A percentile compares a stretch with the other conserved stretches of the same genome.
Conservation (phyloP, 2,797 vertebrate genomes). For the Dallia pectoralis region DNA sequence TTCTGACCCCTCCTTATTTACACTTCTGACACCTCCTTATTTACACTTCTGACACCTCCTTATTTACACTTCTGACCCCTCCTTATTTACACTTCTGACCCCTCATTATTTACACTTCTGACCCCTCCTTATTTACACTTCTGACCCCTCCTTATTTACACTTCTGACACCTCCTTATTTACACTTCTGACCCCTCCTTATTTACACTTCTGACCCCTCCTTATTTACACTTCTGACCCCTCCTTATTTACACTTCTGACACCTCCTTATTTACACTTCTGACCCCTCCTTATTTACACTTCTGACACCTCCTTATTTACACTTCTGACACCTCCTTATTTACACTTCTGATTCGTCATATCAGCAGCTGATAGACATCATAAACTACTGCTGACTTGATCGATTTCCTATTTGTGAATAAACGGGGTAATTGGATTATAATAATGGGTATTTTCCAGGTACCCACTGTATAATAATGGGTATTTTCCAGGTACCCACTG, state of each 20-base stretch:
- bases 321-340: not conserved
- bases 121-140: not conserved
- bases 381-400: not conserved
- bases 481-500: too few relatives aligned
- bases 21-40: too few relatives aligned
- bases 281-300: not conserved
- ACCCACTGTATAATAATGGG: too few relatives aligned
- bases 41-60: not conserved
- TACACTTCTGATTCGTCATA: not conserved
- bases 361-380: constrained; percentile 10
- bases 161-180: constrained; percentile 3
- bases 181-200: not conserved
- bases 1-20: too few relatives aligned
- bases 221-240: not conserved
- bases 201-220: too few relatives aligned
- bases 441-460: not conserved
- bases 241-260: too few relatives aligned
- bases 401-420: not conserved
- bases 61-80: not conserved
- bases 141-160: too few relatives aligned
- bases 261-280: not conserved
- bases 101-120: too few relatives aligned
- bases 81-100: not conserved
- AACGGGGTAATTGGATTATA: not conserved
- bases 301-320: not conserved